Base-by-base conservation (phyloP, 2,113 vertebrate genomes). In the Mola mola region DNA sequence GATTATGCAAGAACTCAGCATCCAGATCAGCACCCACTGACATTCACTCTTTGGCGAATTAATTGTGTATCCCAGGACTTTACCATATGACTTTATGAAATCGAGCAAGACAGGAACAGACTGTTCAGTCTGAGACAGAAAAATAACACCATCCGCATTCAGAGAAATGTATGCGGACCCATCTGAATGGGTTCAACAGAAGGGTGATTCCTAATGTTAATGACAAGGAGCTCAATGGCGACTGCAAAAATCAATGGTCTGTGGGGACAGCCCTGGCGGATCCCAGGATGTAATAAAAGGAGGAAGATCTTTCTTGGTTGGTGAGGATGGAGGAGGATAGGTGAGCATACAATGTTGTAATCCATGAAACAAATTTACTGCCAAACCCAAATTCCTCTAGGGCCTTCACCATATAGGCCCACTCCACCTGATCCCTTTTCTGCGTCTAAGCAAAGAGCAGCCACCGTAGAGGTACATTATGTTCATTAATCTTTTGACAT, bases 11-110 rank as follows among this genome's bases (percentile, higher is more conserved):
- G 11, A 20, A 20, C 7, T 33, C 29, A n/a, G n/a, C n/a, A n/a
- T n/a, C n/a, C n/a, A n/a, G n/a, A n/a, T n/a, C 5, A 0, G 3
- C 13, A 46, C 21, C 15, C 2, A 70, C 0, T 4, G 26, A 16
- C 65, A 59, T 68, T 68, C 37, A 36, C 26, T 50, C 6, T 59
- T 68, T 11, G 43, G 25, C 65, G 44, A 68, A 12, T 58, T 58
- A 16, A 31, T 42, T 31, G 56, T 25, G 3, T 34, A 43, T 19
- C 40, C 40, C 0, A 46, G 50, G 7, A 40, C 3, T 0, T 51
- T 36, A 28, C 46, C 34, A 52, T 43, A 64, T 8, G 48, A 25
- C 3, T 37, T 5, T n/a, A n/a, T n/a, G 36, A n/a, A 20, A 4
- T 52, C 49, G 2, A 52, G 20, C 12, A 52, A 4, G 6, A 24